These are phyloP conservation scores for Venustoraphidia nigricollis DNA, from an alignment of 2,888 invertebrate genomes.

Conservation along the genomic window DNA sequence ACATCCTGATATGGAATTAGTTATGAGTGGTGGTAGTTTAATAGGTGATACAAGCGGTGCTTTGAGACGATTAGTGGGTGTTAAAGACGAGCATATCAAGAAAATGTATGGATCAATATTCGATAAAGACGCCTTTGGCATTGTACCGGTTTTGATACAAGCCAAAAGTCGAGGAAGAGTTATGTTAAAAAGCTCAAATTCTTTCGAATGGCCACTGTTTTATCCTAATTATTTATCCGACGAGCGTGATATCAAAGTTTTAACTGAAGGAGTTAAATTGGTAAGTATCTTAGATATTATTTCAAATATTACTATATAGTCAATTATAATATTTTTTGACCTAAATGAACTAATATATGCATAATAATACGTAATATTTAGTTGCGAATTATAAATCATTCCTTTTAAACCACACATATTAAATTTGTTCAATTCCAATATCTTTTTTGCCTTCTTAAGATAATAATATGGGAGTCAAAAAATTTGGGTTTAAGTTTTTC, in stretches of 20 bases:
- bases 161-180: constrained; percentile 63
- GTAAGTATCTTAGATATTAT: constrained; percentile 27
- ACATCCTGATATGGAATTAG: constrained; percentile 66
- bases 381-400: no score
- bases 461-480: no score
- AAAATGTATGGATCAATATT: constrained; percentile 35
- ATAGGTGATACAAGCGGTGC: constrained; percentile 58
- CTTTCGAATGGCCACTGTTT: constrained; percentile 60
- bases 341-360: no score
- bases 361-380: no score
- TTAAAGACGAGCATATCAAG: constrained; percentile 42
- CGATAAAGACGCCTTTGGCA: constrained; percentile 42
- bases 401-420: no score
- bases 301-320: no score
- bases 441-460: no score
- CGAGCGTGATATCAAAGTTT: constrained; percentile 50
- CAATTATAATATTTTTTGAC: no score
- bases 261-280: constrained; percentile 60
- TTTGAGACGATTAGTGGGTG: constrained; percentile 45
- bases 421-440: no score
- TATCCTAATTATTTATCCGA: constrained; percentile 69
- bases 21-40: constrained; percentile 60
- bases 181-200: constrained; percentile 51
- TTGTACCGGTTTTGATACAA: constrained; percentile 58
- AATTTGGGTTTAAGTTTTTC: no score